Base-by-base conservation (phyloP, 2,888 invertebrate species). In the Torymus auratus region DNA sequence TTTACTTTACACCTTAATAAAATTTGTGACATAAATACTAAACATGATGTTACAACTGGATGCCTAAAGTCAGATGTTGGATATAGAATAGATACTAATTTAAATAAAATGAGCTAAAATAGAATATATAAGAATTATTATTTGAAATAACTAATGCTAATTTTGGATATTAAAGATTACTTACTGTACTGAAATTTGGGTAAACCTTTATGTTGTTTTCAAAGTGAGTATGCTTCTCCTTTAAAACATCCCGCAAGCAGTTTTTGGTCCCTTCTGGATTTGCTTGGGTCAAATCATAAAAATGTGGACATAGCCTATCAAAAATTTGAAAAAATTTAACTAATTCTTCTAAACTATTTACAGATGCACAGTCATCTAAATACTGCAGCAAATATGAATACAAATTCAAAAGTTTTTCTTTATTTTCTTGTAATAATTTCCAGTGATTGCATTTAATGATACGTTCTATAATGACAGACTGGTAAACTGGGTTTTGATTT, bases 31-130 rank as follows among this genome's bases (percentile, higher is more conserved):
- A 98, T 96, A 85, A 98, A 96, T 83, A 96, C 92, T 85, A 96
- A 87, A 28, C 93, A 91, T 13, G 88, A 87, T 52, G 87, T 88
- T n/a, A 96, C 95, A 3, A 98, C 94, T 0, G 95, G 95, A 92
- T 99, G 98, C 60, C 95, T 93, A 89, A 95, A 97, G 91, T 99
- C 98, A 0, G 98, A 97, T 0, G 97, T 87, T 73, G 98, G 96
- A 91, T 96, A 99, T 74, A 98, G 89, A 62, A 95, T 91, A 10
- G 96, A 94, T 3, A 97, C 93, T 83, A 97, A 88, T 91, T 98
- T 97, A 81, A 98, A 94, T 87, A 96, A 94, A 83, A 97, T 91
- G 58, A 98, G 89, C 87, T 94, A 90, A 65, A 91, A 88, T 28
- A 55, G 78, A 74, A 78, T 61, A 61, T 69, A 64, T n/a, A 20